A percentile compares a stretch with the other conserved stretches of the same genome.
Conservation (phyloP, 2,113 vertebrate species). For the Solenodon paradoxus region DNA sequence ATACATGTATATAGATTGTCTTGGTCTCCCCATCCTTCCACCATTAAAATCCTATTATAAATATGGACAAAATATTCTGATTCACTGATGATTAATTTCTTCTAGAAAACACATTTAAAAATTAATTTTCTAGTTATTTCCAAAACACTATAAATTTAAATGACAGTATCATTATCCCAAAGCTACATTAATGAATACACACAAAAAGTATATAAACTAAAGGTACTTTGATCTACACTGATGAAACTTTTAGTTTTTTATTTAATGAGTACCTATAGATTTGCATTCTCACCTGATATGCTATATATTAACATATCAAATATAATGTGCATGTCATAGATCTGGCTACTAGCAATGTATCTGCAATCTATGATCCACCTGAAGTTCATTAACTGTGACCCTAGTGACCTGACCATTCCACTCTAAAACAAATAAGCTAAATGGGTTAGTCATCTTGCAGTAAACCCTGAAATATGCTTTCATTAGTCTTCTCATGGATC, state of each 20-base stretch:
- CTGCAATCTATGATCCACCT: not conserved
- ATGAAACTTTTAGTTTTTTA: slow-evolving; percentile 12
- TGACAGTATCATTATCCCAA: not conserved
- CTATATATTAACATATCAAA: not conserved
- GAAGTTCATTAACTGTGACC: not conserved
- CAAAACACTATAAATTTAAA: slow-evolving; percentile 38
- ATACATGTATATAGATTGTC: not conserved
- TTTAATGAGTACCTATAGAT: not conserved
- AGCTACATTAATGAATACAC: not conserved
- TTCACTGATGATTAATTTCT: slow-evolving; percentile 21
- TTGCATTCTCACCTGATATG: not conserved
- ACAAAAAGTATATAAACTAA: slow-evolving; percentile 22
- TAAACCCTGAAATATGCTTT: not conserved
- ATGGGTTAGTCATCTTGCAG: not conserved
- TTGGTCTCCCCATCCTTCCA: not conserved
- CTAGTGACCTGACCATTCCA: not conserved
- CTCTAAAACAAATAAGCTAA: not conserved
- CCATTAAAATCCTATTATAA: slow-evolving; percentile 14
- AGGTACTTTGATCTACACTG: not conserved
- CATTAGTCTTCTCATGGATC: not conserved
- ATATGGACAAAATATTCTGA: not conserved
- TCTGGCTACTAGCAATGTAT: not conserved
- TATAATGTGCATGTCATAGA: not conserved
- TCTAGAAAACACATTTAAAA: slow-evolving; percentile 36
- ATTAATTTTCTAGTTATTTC: slow-evolving; percentile 33